phyloP scores from a whole-genome alignment of 2,113 vertebrate species.

The Maccullochella peelii region DNA sequence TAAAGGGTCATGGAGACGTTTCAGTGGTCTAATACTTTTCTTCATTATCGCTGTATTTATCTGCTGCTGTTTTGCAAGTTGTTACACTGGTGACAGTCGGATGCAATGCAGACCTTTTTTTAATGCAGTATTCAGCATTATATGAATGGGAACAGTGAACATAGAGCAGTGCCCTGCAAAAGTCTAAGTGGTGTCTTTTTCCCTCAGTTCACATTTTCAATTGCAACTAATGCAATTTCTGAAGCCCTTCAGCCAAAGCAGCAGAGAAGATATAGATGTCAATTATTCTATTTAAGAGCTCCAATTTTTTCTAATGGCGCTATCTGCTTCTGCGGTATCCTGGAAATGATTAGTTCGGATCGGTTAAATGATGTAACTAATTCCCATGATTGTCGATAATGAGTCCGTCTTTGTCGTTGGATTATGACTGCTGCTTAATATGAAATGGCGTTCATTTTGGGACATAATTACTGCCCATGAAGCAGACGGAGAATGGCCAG shows the following conservation, averaged over 20 bases:
- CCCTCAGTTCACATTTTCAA: constrained; percentile 67
- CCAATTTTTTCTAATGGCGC: constrained; percentile 95
- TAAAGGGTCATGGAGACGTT: neutral
- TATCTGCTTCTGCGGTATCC: constrained; percentile 97
- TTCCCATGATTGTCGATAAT: constrained; percentile 96
- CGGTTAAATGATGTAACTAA: constrained; percentile 99
- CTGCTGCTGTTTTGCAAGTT: constrained; percentile 16
- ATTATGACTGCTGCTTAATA: constrained; percentile 96
- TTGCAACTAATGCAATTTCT: constrained; percentile 81
- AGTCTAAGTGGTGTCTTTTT: constrained; percentile 54
- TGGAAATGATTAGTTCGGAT: constrained; percentile 96
- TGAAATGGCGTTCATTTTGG: constrained; percentile 92
- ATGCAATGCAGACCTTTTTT: constrained; percentile 34
- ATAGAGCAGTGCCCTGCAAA: constrained; percentile 15
- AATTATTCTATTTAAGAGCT: constrained; percentile 98
- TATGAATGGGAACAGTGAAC: constrained; percentile 39
- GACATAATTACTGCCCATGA: constrained; percentile 89
- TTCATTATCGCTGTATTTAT: constrained; percentile 15
- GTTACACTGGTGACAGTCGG: constrained; percentile 42
- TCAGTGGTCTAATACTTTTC: neutral
- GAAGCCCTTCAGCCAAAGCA: constrained; percentile 83
- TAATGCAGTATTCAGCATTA: constrained; percentile 14
- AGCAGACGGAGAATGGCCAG: constrained; percentile 85
- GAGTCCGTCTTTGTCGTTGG: constrained; percentile 94
- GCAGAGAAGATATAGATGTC: constrained; percentile 92